These are phyloP conservation scores for Oreortyx pictus DNA, from an alignment of 2,797 vertebrate species.

Conservation along the genomic window DNA sequence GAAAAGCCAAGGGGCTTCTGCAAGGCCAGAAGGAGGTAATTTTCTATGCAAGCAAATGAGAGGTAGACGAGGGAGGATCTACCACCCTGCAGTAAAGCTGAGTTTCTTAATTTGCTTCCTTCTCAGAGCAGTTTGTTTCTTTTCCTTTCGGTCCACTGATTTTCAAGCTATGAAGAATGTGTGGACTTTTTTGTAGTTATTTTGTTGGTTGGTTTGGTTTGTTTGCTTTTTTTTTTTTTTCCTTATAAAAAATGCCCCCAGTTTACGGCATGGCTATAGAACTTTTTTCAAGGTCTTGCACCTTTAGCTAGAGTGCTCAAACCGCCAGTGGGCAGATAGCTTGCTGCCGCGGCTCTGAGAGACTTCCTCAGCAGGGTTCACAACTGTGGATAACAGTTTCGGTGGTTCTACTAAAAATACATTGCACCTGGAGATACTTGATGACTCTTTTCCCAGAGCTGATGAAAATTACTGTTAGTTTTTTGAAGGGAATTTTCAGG, in stretches of 20 bases:
- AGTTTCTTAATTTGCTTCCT: not conserved
- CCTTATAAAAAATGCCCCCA: not conserved
- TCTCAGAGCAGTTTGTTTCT: not conserved
- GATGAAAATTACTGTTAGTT: conserved; percentile 71
- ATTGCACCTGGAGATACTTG: conserved; percentile 68
- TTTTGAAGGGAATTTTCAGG: conserved; percentile 62
- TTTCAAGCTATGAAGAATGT: not conserved
- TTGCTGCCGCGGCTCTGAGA: not conserved
- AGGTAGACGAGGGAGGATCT: not conserved
- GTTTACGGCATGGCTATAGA: conserved; percentile 54
- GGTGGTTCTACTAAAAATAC: conserved; percentile 68
- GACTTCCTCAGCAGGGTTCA: conserved; percentile 62
- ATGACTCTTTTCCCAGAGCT: conserved; percentile 60
- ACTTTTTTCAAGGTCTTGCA: conserved; percentile 66
- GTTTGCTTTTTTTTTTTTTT: not conserved
- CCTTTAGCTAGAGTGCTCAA: conserved; percentile 42
- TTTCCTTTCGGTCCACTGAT: not conserved
- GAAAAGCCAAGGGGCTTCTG: conserved; percentile 7
- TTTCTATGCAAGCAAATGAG: not conserved
- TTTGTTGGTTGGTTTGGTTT: not conserved
- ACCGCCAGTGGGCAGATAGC: conserved; percentile 54
- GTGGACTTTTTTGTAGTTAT: not conserved
- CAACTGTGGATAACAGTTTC: conserved; percentile 54
- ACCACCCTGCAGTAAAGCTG: not conserved
- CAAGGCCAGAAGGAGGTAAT: not conserved